Evolutionary conservation across 1,140 invertebrate genomes (phyloP), one percentile per base, ranked within the genome.

Genomic region (Platyscapa corneri): DNA sequence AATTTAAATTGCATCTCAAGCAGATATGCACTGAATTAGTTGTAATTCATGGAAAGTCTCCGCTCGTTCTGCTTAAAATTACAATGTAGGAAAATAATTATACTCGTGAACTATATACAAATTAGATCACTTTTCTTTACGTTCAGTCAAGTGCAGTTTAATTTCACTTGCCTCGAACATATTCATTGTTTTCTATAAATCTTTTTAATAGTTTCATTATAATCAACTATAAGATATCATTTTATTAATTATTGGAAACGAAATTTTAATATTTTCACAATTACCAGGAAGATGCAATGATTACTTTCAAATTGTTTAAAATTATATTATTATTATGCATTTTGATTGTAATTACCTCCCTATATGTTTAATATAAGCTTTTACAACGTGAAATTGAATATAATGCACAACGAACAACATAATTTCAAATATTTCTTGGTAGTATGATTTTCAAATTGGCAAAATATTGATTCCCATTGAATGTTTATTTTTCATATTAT

Each of bases 41-140:
- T 32, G 23, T 37, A 70, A 70, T 67, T n/a, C 10, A 67, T 34
- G 3, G 14, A 34, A 67, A 32, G n/a, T n/a, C 3, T 5, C 10
- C 14, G 12, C 34, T 3, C 10, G 37, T 1, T 0, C 1, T 3
- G 0, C 34, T 39, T 70, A 23, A 39, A 70, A 30, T 23, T 23
- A 1, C 14, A 46, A 46, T 7, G 5, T 5, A 46, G 20, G 37
- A 39, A 34, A 37, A 8, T 39, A 23, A 70, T 37, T 37, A 70
- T 70, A 16, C 8, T 14, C 8, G 10, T 23, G 67, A 70, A 30
- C 16, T 14, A 39, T 23, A 23, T 70, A 70, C 34, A 70, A 70
- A 70, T 70, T 70, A 16, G 67, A 70, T 70, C 67, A 70, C 32
- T 70, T 70, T 70, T 30, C 67, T 37, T 70, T 23, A 23, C 67